A percentile compares a stretch with the other conserved stretches of the same genome.
Evolutionary conservation across 2,113 vertebrate species (phyloP).

Genomic region (Psilopsiagon aurifrons): DNA sequence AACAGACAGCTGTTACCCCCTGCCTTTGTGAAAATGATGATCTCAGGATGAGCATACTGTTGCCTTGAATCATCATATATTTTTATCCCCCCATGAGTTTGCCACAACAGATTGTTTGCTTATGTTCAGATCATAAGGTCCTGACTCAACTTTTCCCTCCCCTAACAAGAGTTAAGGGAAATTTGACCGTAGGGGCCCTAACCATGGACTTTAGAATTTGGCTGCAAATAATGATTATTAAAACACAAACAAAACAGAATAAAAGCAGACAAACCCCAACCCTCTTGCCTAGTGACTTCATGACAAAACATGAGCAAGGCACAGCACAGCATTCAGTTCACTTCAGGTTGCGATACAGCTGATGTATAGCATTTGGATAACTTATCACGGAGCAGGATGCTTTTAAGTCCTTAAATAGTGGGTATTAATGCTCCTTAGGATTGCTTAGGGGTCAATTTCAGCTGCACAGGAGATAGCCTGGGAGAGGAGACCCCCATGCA

Average conservation of each 20-base stretch:
- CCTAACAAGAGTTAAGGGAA: neutral
- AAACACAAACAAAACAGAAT: neutral
- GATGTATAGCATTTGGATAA: neutral
- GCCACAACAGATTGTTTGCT: neutral
- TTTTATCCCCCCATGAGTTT: neutral
- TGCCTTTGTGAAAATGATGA: neutral
- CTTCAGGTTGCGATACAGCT: neutral
- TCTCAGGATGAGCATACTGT: neutral
- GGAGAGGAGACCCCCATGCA: neutral
- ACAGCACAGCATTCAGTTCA: neutral
- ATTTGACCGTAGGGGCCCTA: neutral
- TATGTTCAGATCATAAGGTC: neutral
- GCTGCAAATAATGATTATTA: neutral
- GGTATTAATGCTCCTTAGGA: neutral
- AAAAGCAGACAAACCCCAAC: neutral
- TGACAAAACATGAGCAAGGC: neutral
- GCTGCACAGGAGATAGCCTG: neutral
- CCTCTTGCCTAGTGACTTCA: neutral
- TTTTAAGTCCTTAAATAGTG: neutral
- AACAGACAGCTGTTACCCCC: constrained; percentile 4
- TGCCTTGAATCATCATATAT: constrained; percentile 24
- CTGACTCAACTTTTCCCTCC: neutral
- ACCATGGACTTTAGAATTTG: constrained; percentile 37
- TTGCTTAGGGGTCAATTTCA: neutral
- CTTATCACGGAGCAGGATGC: neutral